These are phyloP conservation scores for Pseudachorutes palmiensis DNA, from an alignment of 1,140 invertebrate species.

Conservation along the genomic window DNA sequence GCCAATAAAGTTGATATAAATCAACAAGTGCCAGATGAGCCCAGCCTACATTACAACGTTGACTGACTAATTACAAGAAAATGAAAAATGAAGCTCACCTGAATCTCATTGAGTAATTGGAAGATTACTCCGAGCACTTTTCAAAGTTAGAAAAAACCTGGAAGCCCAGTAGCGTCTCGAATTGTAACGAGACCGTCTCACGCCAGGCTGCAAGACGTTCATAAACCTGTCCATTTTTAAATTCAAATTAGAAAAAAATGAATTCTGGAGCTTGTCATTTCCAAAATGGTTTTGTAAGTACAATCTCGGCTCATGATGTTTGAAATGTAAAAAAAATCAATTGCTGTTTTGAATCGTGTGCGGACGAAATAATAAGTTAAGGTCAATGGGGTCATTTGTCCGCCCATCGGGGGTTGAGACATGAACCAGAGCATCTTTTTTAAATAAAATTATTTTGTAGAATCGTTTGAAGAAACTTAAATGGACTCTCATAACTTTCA, in stretches of 20 bases:
- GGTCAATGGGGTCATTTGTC: background rate
- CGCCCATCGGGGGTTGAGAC: background rate
- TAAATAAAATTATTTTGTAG: background rate
- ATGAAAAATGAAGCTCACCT: background rate
- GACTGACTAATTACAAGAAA: background rate
- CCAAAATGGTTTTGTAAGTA: background rate
- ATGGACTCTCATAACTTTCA: background rate
- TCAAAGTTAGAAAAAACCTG: too few relatives aligned
- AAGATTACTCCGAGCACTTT: background rate
- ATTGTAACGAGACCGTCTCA: background rate
- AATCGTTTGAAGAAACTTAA: background rate
- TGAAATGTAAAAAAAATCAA: background rate
- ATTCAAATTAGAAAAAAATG: background rate
- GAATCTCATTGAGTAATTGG: background rate
- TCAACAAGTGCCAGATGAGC: background rate
- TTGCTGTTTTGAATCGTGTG: background rate
- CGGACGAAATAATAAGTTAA: background rate
- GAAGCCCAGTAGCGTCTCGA: background rate
- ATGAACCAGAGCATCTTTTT: background rate
- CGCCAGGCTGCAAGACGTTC: background rate
- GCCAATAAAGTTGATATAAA: background rate
- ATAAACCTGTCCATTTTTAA: background rate
- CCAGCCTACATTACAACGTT: background rate
- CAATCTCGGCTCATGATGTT: too few relatives aligned
- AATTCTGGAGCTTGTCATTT: background rate